phyloP scores from a whole-genome alignment of 2,113 vertebrate genomes.

The Paedocypris sp. region DNA sequence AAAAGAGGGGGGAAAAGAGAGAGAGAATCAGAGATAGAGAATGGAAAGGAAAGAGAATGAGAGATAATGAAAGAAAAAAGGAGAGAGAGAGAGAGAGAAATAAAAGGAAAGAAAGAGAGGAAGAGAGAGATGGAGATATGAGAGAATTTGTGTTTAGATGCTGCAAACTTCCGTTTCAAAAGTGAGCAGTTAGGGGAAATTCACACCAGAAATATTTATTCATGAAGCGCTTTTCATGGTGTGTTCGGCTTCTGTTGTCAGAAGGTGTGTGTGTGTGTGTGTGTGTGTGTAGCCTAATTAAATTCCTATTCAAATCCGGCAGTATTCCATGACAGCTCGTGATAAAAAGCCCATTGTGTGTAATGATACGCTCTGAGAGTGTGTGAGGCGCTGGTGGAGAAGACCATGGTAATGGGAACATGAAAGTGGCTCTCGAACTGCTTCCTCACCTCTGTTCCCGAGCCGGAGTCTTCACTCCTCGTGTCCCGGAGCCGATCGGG shows the following conservation, averaged over 20 bases:
- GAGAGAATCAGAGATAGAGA: too few species aligned
- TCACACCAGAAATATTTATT: constrained; percentile 29
- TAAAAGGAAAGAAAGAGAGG: too few species aligned
- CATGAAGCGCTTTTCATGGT: constrained; percentile 26
- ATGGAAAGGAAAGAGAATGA: not conserved
- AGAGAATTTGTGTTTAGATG: too few species aligned
- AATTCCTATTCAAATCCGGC: constrained; percentile 71
- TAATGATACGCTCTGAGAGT: constrained; percentile 72
- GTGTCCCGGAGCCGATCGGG: not conserved
- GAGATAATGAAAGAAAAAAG: not conserved
- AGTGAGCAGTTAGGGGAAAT: not conserved
- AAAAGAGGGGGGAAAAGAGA: too few species aligned
- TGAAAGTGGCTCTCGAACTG: constrained; percentile 19
- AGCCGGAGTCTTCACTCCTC: not conserved
- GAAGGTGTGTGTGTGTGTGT: not conserved
- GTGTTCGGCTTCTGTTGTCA: constrained; percentile 13
- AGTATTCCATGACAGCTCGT: constrained; percentile 63
- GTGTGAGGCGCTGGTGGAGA: constrained; percentile 47
- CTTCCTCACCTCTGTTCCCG: constrained; percentile 14
- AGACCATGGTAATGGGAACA: constrained; percentile 16
- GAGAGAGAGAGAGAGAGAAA: not conserved
- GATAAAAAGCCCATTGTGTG: constrained; percentile 73
- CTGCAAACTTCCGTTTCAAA: not conserved
- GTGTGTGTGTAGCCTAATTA: constrained; percentile 54
- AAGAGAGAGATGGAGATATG: too few species aligned